A percentile compares a stretch with the other conserved stretches of the same genome.
Evolutionary conservation across 2,113 vertebrate genomes (phyloP).

Genomic region (Dinomys branickii): DNA sequence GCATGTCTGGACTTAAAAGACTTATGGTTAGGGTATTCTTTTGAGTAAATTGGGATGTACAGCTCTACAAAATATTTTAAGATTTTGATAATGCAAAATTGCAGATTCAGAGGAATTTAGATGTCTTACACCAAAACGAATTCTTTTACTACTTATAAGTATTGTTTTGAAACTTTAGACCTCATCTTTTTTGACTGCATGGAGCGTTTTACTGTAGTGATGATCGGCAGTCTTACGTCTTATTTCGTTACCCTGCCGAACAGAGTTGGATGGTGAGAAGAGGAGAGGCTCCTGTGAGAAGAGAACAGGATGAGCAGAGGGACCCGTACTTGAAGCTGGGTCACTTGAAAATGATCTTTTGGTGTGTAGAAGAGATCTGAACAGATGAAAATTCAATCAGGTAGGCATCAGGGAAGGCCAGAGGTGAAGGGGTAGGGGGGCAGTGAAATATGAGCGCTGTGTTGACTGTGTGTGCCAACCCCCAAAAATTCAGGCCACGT

Average conservation of each 20-base stretch:
- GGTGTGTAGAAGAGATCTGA: constrained; percentile 75
- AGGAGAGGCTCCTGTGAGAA: constrained; percentile 65
- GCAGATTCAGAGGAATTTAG: background rate
- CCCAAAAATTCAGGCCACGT: background rate
- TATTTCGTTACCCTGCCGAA: constrained; percentile 62
- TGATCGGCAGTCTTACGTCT: constrained; percentile 47
- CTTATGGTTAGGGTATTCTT: background rate
- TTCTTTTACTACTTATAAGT: constrained; percentile 7
- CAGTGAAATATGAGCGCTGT: background rate
- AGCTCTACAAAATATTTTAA: background rate
- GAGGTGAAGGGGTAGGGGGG: background rate
- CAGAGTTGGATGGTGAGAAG: constrained; percentile 75
- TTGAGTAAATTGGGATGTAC: constrained; percentile 15
- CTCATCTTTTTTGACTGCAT: background rate
- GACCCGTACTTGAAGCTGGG: constrained; percentile 55
- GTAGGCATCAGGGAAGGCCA: constrained; percentile 57
- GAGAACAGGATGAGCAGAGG: constrained; percentile 64
- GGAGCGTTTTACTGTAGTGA: constrained; percentile 4
- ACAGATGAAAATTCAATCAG: constrained; percentile 78
- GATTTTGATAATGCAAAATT: constrained; percentile 36
- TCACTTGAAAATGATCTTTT: constrained; percentile 69
- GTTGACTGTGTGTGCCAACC: background rate
- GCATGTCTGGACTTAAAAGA: background rate
- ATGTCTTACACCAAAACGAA: background rate
- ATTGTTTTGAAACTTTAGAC: background rate